Evolutionary conservation across 2,888 invertebrate species (phyloP), one percentile per base, ranked within the genome.

Genomic region (Horisme vitalbata): DNA sequence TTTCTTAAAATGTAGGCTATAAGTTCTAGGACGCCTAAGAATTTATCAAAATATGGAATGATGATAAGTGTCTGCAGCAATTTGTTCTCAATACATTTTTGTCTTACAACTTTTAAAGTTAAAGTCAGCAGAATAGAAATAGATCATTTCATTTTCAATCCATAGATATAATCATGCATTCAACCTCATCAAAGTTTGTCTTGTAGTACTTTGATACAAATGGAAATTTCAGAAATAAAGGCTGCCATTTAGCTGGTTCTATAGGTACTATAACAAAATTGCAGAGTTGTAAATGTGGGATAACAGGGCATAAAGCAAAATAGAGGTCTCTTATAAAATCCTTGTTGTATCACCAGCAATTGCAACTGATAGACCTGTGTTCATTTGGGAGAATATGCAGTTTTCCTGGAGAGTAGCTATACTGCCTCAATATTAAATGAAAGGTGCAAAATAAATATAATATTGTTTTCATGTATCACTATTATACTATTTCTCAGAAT

Each of bases 231-330:
- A 45, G 27, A 38, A 38, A 7, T 34, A 28, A 37, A 15, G 23
- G 13, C 30, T 23, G 36, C 35, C 28, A 33, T 33, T 43, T 37
- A 12, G 28, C 20, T 34, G 33, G 38, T 37, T 45, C 28, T 41
- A 38, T 6, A 41, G 33, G 38, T 37, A 38, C 28, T 41, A 38
- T 6, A 41, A 41, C 30, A 46, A 46, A 39, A 41, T 34, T 13
- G 23, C 37, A n/a, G n/a, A 48, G 41, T 37, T 38, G 41, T 34
- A 43, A 43, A 20, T 38, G 33, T 24, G 33, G 32, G 33, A 28
- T 34, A 43, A 35, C n/a, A 13, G 33, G 26, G 36, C 41, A 31
- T 27, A 37, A n/a, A 37, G 37, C 32, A 18, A 36, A 34, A 18
- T 30, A 18, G 28, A 13, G 33, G 10, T 41, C 12, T 41, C 31